Base-by-base conservation (phyloP, 2,113 vertebrate genomes). In the Pachypanchax playfairii region DNA sequence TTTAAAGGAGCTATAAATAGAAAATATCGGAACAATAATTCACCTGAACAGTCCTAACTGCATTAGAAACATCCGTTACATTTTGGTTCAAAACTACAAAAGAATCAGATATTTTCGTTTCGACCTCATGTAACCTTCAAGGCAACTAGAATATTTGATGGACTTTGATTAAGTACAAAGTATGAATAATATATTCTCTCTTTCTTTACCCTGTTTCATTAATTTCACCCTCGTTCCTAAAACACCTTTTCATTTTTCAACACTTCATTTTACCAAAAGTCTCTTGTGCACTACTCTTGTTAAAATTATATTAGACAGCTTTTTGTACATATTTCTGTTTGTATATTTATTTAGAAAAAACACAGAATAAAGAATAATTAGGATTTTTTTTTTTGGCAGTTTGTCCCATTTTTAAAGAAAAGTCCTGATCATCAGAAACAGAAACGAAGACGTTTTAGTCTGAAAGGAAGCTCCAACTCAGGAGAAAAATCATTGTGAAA, bases 351-450 rank as follows among this genome's bases (percentile, higher is more conserved):
- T 87, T 77, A 58, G 83, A 82, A 84, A 85, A 86, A 72, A 91
- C 80, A 87, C 78, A 77, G 75, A 88, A 86, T 73, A 85, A 81
- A 91, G 83, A 77, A 85, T 87, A 85, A 63, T 82, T 85, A 75
- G 77, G 68, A 88, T 65, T 79, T 91, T 90, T 91, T 65, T 67
- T 79, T 91, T 90, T 91, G 91, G 91, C 87, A 90, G 83, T 76
- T 84, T 85, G 79, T 85, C 88, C 70, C 79, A 82, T 70, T 75
- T 63, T 70, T 73, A 60, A 65, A 84, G 78, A 57, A 75, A 79
- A 73, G 80, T 87, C 78, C 67, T 46, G 25, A 78, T 74, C 69
- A 39, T 39, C 62, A 58, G 57, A 77, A 70, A 42, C 51, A 79
- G 58, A 81, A 42, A 70, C 4, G 38, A 68, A 72, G 74, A 77